These are phyloP conservation scores for Falco cherrug DNA, from an alignment of 2,797 vertebrate species.

Conservation along the genomic window DNA sequence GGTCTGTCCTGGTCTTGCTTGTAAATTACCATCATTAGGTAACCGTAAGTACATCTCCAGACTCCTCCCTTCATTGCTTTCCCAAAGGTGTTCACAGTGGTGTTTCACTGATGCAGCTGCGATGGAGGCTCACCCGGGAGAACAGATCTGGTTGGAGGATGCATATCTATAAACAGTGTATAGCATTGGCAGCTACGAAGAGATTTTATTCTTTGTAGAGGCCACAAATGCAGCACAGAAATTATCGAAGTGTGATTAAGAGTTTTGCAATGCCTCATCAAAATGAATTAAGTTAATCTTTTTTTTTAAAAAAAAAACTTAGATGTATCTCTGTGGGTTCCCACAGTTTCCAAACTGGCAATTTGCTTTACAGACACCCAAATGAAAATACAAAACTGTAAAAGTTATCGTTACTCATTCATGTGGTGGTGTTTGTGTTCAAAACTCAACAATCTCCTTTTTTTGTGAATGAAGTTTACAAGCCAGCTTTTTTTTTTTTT, in stretches of 20 bases:
- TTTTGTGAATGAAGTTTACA: background rate
- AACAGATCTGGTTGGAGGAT: background rate
- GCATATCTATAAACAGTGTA: background rate
- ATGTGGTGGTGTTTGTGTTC: background rate
- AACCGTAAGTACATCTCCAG: background rate
- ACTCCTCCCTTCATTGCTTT: background rate
- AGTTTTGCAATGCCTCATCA: background rate
- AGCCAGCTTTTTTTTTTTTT: background rate
- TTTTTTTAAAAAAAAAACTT: background rate
- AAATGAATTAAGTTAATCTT: background rate
- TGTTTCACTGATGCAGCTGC: background rate
- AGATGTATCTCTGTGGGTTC: background rate
- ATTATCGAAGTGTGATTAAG: background rate
- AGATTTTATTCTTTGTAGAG: background rate
- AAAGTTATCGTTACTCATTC: background rate
- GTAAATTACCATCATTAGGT: background rate
- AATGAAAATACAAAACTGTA: background rate
- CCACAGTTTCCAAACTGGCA: background rate
- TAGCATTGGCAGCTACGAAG: background rate
- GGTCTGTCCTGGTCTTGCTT: background rate
- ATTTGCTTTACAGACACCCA: background rate
- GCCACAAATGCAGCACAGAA: background rate
- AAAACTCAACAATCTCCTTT: background rate
- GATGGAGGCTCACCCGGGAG: background rate
- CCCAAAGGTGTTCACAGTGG: background rate